phyloP scores from a whole-genome alignment of 2,888 invertebrate species.

The Cheilosia vernalis region DNA sequence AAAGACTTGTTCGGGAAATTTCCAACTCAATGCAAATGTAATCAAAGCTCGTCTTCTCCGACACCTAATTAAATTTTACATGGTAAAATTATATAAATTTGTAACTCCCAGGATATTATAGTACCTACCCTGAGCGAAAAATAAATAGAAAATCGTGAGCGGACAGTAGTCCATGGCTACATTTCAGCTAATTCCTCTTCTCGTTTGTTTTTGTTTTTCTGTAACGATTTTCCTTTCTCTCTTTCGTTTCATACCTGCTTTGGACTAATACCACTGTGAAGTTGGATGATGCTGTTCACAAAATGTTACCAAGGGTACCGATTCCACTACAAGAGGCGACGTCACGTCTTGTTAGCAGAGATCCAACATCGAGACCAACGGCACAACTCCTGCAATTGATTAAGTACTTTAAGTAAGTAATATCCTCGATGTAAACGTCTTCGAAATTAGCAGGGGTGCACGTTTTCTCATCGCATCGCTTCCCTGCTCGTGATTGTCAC shows the following conservation, averaged over 20 bases:
- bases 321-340: conserved; percentile 94
- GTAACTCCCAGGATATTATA: not conserved
- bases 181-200: conserved; percentile 36
- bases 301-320: conserved; percentile 91
- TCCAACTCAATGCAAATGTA: conserved; percentile 79
- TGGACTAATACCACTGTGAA: conserved; percentile 80
- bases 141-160: conserved; percentile 19
- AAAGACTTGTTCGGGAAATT: not conserved
- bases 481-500: not conserved
- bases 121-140: not conserved
- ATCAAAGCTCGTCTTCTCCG: conserved; percentile 79
- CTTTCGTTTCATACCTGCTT: conserved; percentile 23
- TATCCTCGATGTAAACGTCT: conserved; percentile 70
- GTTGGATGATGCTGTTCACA: conserved; percentile 92
- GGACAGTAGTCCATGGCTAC: not conserved
- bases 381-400: conserved; percentile 95
- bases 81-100: conserved; percentile 35
- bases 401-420: conserved; percentile 93
- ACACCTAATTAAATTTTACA: conserved; percentile 80
- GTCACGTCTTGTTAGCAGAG: conserved; percentile 91
- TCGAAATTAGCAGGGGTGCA: conserved; percentile 53
- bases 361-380: conserved; percentile 94
- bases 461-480: conserved; percentile 7
- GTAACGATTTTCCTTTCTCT: not conserved
- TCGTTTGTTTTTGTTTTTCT: conserved; percentile 28